Evolutionary conservation across 2,113 vertebrate genomes (phyloP).

Genomic region (Pygoscelis antarcticus): DNA sequence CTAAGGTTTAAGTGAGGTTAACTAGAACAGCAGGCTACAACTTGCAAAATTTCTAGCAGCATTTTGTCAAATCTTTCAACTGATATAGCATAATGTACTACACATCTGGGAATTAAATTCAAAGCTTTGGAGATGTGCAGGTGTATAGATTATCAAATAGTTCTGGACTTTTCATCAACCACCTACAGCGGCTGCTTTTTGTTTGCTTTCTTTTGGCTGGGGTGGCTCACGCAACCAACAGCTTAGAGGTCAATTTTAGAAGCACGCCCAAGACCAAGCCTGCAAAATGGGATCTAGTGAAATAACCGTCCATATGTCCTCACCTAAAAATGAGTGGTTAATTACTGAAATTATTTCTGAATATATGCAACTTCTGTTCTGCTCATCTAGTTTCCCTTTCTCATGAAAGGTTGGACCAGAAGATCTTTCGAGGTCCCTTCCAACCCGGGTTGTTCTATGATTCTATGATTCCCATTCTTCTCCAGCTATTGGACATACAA

Average conservation of each 20-base stretch:
- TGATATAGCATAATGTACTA: not conserved
- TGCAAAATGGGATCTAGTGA: not conserved
- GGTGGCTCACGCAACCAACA: not conserved
- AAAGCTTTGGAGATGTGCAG: conserved; percentile 25
- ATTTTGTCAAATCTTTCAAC: conserved; percentile 1
- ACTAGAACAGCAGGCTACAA: not conserved
- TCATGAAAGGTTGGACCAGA: accelerated
- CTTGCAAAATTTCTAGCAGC: not conserved
- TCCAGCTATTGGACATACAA: not conserved
- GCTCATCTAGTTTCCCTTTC: not conserved
- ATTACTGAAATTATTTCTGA: not conserved
- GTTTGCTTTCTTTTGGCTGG: not conserved
- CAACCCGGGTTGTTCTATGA: not conserved
- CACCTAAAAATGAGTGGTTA: not conserved
- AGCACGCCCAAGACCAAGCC: not conserved
- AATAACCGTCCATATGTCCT: not conserved
- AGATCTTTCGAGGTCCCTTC: not conserved
- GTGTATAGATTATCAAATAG: conserved; percentile 23
- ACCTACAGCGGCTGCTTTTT: not conserved
- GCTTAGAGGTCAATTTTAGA: not conserved
- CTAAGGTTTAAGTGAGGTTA: not conserved
- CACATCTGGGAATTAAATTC: not conserved
- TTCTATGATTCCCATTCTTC: not conserved
- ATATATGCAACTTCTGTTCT: not conserved
- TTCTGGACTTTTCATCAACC: conserved; percentile 46